A percentile compares a stretch with the other conserved stretches of the same genome.
Evolutionary conservation across 2,113 vertebrate genomes (phyloP).

Genomic region (Panthera uncia): DNA sequence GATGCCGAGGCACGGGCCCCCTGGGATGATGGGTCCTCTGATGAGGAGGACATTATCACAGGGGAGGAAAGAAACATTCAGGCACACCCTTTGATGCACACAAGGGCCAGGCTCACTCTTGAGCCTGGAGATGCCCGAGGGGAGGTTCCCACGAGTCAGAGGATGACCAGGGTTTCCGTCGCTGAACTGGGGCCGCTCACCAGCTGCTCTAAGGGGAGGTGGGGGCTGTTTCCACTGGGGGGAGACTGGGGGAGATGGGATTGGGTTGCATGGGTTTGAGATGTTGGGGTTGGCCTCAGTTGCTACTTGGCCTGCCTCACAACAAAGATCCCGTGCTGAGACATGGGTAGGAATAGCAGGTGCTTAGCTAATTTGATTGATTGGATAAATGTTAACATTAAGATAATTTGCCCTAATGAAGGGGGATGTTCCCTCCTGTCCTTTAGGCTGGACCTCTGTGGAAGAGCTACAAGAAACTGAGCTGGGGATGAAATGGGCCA

Average conservation of each 20-base stretch:
- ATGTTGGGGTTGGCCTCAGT: background rate
- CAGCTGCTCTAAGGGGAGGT: background rate
- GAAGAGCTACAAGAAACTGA: background rate
- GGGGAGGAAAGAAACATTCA: background rate
- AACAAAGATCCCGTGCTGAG: rapidly evolving
- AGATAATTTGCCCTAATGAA: background rate
- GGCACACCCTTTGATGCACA: background rate
- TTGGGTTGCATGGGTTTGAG: background rate
- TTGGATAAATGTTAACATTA: background rate
- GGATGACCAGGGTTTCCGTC: background rate
- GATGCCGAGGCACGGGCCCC: background rate
- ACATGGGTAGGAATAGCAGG: background rate
- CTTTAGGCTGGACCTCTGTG: rapidly evolving
- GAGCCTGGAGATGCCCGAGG: background rate
- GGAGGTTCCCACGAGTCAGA: background rate
- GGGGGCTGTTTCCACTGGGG: background rate
- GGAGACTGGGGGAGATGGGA: background rate
- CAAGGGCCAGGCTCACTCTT: background rate
- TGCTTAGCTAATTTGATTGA: background rate
- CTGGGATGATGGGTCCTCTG: background rate
- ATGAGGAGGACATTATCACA: background rate
- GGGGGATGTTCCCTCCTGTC: background rate
- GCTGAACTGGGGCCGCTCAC: background rate
- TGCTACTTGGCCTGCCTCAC: background rate
- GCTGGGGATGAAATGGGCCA: background rate